Evolutionary conservation across 2,888 invertebrate species (phyloP), one percentile per base, ranked within the genome.

Genomic region (Andricus curvator): DNA sequence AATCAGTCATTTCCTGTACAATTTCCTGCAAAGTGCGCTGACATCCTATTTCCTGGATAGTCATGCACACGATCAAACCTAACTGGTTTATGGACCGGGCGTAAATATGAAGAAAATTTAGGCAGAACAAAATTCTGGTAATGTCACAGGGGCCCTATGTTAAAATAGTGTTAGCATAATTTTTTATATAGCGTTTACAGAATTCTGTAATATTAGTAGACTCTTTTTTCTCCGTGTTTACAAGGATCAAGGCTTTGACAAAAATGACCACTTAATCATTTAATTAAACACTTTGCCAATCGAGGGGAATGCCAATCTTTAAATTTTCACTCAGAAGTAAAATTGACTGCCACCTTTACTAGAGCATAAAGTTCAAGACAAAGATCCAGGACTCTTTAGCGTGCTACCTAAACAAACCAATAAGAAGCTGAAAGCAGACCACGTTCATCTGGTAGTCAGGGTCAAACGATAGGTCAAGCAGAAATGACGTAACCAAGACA

Each of bases 401-500:
- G 22, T 60, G 60, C 60, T 17, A 64, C 22, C 5, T 25, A 64
- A 64, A 64, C 15, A 25, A 33, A 25, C 25, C 1, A 48, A 74
- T 22, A 48, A 17, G 17, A 68, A 68, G 25, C 37, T 68, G 20
- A 48, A 51, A 56, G 33, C 6, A 33, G 22, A 74, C 29, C 22
- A 41, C n/a, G 33, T 74, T 74, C 11, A 74, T 33, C 20, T 37
- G 20, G 22, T 56, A 67, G 67, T 67, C 41, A 74, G 51, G 51
- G 74, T 74, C 56, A 74, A 74, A 56, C n/a, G 56, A 33, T 68
- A 20, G 48, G 48, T 37, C 74, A 74, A 74, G 17, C n/a, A 56
- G n/a, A 29, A 33, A 74, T 74, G 56, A 74, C 56, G 74, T 74
- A 74, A 74, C 51, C 56, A 74, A 56, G 74, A 56, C 33, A 37